Percentiles rank a stretch among this genome's conserved stretches.
Conservation (phyloP, 2,113 vertebrate genomes). For the Ameiurus melas region DNA sequence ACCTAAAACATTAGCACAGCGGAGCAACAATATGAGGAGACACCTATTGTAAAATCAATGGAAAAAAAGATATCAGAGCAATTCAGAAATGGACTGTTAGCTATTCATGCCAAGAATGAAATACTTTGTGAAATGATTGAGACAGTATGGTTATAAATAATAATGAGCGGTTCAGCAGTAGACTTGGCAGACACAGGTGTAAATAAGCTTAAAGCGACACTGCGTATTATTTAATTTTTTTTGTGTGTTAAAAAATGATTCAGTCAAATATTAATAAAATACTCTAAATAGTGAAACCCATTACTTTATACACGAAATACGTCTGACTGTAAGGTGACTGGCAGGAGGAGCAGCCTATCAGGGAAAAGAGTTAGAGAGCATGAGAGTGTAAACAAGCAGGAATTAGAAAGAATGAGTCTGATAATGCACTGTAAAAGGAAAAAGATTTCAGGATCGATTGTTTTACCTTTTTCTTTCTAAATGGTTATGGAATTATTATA, state of each 20-base stretch:
- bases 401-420: too few species aligned
- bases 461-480: neutral
- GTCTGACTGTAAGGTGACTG: neutral
- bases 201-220: neutral
- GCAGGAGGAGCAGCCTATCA: neutral
- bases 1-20: neutral
- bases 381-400: too few species aligned
- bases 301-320: neutral
- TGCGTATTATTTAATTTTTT: neutral
- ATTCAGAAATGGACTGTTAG: neutral
- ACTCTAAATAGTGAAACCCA: neutral
- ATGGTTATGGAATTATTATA: neutral
- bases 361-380: neutral
- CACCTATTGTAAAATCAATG: neutral
- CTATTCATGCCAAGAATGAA: neutral
- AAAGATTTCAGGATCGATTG: neutral
- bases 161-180: neutral
- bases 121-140: neutral
- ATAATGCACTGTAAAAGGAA: neutral
- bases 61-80: neutral
- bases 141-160: neutral
- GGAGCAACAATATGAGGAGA: neutral
- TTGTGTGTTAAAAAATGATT: neutral
- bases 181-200: neutral
- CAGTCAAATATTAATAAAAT: neutral